Base-by-base conservation (phyloP, 2,113 vertebrate species). In the Lontra canadensis region DNA sequence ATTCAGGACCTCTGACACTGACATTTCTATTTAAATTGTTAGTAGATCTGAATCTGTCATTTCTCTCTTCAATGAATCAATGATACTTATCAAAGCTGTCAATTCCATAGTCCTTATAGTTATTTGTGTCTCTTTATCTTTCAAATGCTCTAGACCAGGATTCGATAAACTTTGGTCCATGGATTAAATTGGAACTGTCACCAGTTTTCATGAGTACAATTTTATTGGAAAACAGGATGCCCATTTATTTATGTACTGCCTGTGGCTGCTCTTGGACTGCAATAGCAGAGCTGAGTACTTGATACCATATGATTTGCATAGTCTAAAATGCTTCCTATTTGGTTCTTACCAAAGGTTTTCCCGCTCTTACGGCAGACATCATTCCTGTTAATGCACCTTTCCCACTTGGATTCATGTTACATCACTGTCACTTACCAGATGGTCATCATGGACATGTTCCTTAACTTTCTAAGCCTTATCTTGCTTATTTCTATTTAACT, bases 281-380 rank as follows among this genome's bases (percentile, higher is more conserved):
- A 86, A 80, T 31, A 57, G 49, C 47, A 71, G 18, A 79, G 59
- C 15, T 49, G 12, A 85, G 0, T 55, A 44, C 11, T 39, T 91
- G 18, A 49, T 18, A 44, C 8, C 11, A 20, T 29, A 13, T 47
- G 2, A 42, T 6, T 47, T 47, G 21, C 12, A 67, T 44, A 82
- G 20, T 39, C 12, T 42, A 57, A 55, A 88, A 44, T 57, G 34
- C 36, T 89, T 81, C 55, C 44, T 71, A 1, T 92, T 49, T 81
- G 34, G 1, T 20, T n/a, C 10, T 55, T 90, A 76, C 21, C 18
- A 65, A 81, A 73, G 15, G 3, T 55, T 81, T 84, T 36, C 31
- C 31, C 52, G n/a, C 7, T 88, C 67, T 4, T 31, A 63, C 0
- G 4, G 20, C 0, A n/a, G 15, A 29, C 17, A 11, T 18, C 67